Percentiles rank a stretch among this genome's conserved stretches.
Evolutionary conservation across 2,888 invertebrate genomes (phyloP).

Genomic region (Microctonus brassicae): DNA sequence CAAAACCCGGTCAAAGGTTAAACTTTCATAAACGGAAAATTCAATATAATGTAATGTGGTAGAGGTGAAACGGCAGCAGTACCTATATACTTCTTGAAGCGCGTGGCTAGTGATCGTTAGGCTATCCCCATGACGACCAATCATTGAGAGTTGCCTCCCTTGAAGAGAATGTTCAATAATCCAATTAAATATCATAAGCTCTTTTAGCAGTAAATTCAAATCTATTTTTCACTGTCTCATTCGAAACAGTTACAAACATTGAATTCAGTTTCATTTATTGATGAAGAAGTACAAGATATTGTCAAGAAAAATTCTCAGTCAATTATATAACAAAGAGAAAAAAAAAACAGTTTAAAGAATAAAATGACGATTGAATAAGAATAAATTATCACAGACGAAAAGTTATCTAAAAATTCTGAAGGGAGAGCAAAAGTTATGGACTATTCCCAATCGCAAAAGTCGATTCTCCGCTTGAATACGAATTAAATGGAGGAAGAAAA

Average conservation of each 20-base stretch:
- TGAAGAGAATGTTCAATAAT: slow-evolving; percentile 13
- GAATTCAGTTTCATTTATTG: too few species aligned
- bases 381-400: too few species aligned
- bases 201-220: not conserved
- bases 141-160: slow-evolving; percentile 7
- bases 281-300: too few species aligned
- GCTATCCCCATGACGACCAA: slow-evolving; percentile 11
- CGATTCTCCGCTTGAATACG: slow-evolving; percentile 30
- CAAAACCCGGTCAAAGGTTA: slow-evolving; percentile 1
- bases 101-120: slow-evolving; percentile 15
- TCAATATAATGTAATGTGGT: slow-evolving; percentile 1
- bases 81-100: not conserved
- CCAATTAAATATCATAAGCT: not conserved
- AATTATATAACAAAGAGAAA: too few species aligned
- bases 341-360: too few species aligned
- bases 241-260: not conserved
- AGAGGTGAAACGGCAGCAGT: not conserved
- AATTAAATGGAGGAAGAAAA: slow-evolving; percentile 37
- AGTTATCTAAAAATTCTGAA: not conserved
- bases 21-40: slow-evolving; percentile 9
- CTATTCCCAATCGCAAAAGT: slow-evolving; percentile 30
- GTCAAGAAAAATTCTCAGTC: too few species aligned
- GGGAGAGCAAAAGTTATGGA: slow-evolving; percentile 22
- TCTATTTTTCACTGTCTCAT: not conserved
- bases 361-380: not conserved